Evolutionary conservation across 2,797 vertebrate species (phyloP).

Genomic region (Syngnathus acus): DNA sequence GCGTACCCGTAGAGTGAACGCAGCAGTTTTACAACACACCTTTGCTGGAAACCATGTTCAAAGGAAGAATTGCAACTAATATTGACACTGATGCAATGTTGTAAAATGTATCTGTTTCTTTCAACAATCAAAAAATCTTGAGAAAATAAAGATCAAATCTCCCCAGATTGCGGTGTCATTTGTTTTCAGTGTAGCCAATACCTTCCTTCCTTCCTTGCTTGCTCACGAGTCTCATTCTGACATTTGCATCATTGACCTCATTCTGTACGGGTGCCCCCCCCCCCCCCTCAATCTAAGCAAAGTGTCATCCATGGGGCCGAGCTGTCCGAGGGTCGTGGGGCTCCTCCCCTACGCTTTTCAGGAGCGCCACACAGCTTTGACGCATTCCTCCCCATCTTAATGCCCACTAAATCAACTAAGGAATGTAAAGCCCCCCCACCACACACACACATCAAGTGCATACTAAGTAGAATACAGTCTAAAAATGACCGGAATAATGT

Average conservation of each 20-base stretch:
- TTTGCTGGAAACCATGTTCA: constrained; percentile 3
- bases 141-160: constrained; percentile 59
- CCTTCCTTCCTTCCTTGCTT: too few relatives aligned
- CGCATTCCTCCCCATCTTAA: constrained; percentile 73
- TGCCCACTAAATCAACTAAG: constrained; percentile 69
- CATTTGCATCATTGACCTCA: not conserved
- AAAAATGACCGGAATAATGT: too few relatives aligned
- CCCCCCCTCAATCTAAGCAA: constrained; percentile 33
- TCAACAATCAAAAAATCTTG: constrained; percentile 53
- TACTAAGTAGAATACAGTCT: too few relatives aligned
- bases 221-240: too few relatives aligned
- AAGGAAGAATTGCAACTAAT: not conserved
- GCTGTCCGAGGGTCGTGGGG: constrained; percentile 33
- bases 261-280: constrained; percentile 3
- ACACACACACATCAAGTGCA: constrained; percentile 39
- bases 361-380: constrained; percentile 55
- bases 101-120: constrained; percentile 31
- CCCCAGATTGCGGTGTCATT: not conserved
- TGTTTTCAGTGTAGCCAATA: not conserved
- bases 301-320: constrained; percentile 47
- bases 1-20: constrained; percentile 13
- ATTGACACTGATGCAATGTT: constrained; percentile 23
- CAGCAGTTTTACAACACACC: constrained; percentile 28
- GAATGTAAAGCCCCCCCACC: constrained; percentile 55
- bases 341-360: constrained; percentile 47